A percentile compares a stretch with the other conserved stretches of the same genome.
These are phyloP conservation scores for Lytechinus variegatus DNA, from an alignment of 35 echinoderm and acorn worm genomes.

Conservation along the genomic window DNA sequence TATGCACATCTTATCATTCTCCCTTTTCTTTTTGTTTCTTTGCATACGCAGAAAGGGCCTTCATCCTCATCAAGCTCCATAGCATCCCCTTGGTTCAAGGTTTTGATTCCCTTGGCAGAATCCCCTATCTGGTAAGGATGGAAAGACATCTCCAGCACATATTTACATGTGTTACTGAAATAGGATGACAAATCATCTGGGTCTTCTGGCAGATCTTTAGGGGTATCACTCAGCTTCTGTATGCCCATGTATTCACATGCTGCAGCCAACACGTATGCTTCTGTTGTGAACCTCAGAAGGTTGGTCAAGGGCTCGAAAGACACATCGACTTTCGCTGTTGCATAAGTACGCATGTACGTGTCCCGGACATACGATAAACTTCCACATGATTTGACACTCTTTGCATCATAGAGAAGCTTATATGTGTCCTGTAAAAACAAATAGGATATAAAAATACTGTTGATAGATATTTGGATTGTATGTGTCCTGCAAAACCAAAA, in stretches of 20 bases:
- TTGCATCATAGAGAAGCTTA: conserved; percentile 19
- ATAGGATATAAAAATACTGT: neutral
- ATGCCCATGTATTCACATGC: conserved; percentile 1
- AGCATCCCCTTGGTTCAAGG: neutral
- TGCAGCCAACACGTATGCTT: conserved; percentile 14
- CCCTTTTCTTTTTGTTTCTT: neutral
- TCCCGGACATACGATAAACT: neutral
- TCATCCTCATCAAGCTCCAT: neutral
- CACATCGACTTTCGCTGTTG: neutral
- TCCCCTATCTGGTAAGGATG: neutral
- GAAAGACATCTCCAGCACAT: neutral
- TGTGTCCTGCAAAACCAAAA: too few species aligned
- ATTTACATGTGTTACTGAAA: conserved; percentile 2
- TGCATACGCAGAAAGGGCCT: neutral
- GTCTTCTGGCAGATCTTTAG: neutral
- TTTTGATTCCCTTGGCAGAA: neutral
- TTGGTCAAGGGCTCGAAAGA: neutral
- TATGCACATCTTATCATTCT: neutral
- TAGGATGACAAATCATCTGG: neutral
- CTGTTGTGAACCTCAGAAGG: neutral
- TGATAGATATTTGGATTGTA: too few species aligned
- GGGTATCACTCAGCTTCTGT: conserved; percentile 10
- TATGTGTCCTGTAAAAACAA: conserved; percentile 28
- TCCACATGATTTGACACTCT: conserved; percentile 12
- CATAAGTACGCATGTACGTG: neutral